Evolutionary conservation across 2,113 vertebrate genomes (phyloP), one percentile per base, ranked within the genome.

Genomic region (Illadopsis cleaveri): DNA sequence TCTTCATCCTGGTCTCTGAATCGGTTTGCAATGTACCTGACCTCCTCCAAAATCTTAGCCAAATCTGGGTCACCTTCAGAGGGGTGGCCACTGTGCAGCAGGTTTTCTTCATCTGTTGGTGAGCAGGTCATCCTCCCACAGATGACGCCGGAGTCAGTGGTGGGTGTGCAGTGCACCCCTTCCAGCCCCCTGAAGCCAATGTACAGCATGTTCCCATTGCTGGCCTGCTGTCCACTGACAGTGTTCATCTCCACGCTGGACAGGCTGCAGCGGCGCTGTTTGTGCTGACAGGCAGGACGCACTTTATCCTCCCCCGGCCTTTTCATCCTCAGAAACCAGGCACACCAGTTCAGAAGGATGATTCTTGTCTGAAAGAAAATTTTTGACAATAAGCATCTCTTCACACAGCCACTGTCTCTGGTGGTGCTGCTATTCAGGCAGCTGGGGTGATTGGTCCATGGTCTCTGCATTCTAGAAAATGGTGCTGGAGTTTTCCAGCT

Each of bases 251-350:
- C 99, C 90, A 98, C 91, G 11, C 99, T 99, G 76, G 98, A 98
- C 89, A 99, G 95, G 97, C 99, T 99, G 66, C 98, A 98, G 18
- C 98, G 98, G 0, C 98, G 98, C 70, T 93, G 97, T 50, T 98
- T 98, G 76, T 99, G 98, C 69, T 98, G 98, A 72, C 99, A 99
- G 38, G 98, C 99, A 1, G 98, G 97, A 15, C 98, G 98, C 9
- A 99, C 99, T 48, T 98, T 98, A 7, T 98, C 98, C 96, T 99
- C 99, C 4, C 99, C 99, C 0, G 99, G 99, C 30, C 98, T 98
- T 90, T 99, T 99, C 99, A 99, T 99, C 48, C 99, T 97, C 96
- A 99, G 98, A 91, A 99, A 99, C 99, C 99, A 99, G 10, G 99
- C 99, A 7, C 99, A 99, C 99, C 99, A 99, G 94, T 99, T 99